Percentiles rank a stretch among this genome's conserved stretches.
Evolutionary conservation across 2,888 invertebrate species (phyloP).

Genomic region (Petrolisthes manimaculis): DNA sequence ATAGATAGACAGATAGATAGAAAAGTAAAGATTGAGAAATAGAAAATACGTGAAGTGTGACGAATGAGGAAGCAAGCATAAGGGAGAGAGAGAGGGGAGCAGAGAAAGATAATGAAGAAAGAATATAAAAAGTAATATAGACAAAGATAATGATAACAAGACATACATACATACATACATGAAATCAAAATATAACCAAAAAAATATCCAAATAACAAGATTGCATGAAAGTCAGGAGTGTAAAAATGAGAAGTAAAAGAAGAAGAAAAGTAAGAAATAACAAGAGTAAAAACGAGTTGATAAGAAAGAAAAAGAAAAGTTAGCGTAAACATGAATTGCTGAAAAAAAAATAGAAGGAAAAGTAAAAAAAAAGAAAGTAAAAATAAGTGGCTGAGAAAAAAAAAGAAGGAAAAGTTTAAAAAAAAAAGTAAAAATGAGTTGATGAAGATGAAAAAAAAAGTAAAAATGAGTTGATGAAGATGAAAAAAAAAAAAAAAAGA

Average conservation of each 20-base stretch:
- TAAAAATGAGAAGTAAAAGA: neutral
- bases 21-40: neutral
- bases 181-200: too few species aligned
- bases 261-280: neutral
- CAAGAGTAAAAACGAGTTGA: neutral
- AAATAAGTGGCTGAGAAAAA: neutral
- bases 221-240: neutral
- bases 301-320: neutral
- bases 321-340: neutral
- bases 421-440: neutral
- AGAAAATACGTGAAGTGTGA: neutral
- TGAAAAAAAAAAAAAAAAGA: neutral
- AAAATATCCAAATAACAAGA: too few species aligned
- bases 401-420: neutral
- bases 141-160: neutral
- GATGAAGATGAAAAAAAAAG: neutral
- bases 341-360: neutral
- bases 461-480: neutral
- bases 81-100: slow-evolving; percentile 14
- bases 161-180: too few species aligned
- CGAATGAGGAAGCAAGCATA: neutral
- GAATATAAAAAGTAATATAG: neutral
- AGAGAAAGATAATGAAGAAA: neutral
- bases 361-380: neutral
- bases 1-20: too few species aligned